Percentiles rank a stretch among this genome's conserved stretches.
These are phyloP conservation scores for Drosophila eugracilis DNA, from an alignment of 1,140 invertebrate species.

Conservation along the genomic window DNA sequence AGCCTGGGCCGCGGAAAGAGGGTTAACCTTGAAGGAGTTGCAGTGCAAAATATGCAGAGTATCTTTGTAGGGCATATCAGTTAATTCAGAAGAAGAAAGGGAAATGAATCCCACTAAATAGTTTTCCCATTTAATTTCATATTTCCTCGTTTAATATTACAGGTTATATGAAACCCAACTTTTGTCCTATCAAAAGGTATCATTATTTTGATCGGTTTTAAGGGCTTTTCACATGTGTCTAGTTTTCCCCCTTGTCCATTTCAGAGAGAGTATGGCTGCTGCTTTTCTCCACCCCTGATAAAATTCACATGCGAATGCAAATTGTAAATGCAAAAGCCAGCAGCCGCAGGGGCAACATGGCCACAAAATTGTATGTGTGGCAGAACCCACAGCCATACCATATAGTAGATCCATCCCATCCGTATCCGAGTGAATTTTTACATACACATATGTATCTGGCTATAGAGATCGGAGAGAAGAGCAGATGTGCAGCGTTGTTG, in stretches of 20 bases:
- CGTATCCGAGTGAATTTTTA: constrained; percentile 15
- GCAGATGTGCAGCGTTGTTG: constrained; percentile 56
- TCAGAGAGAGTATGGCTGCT: constrained; percentile 6
- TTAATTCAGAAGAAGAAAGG: not conserved
- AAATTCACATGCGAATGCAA: constrained; percentile 43
- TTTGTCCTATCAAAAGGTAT: no score
- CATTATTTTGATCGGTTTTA: constrained; percentile 3
- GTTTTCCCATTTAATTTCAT: no score
- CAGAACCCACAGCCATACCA: constrained; percentile 33
- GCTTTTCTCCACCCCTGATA: constrained; percentile 8
- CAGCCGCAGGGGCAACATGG: constrained; percentile 39
- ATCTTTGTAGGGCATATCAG: constrained; percentile 1
- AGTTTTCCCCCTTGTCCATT: not conserved
- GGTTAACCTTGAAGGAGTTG: constrained; percentile 52
- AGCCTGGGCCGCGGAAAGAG: constrained; percentile 15
- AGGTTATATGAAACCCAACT: no score
- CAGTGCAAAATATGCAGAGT: not conserved
- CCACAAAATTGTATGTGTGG: constrained; percentile 36
- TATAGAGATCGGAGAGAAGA: constrained; percentile 15
- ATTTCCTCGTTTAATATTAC: no score
- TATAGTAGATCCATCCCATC: constrained; percentile 13
- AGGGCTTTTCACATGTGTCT: not conserved
- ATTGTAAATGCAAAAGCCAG: constrained; percentile 51
- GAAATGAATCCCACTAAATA: no score
- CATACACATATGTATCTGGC: not conserved